Evolutionary conservation across 2,888 invertebrate species (phyloP).

Genomic region (Patella depressa): DNA sequence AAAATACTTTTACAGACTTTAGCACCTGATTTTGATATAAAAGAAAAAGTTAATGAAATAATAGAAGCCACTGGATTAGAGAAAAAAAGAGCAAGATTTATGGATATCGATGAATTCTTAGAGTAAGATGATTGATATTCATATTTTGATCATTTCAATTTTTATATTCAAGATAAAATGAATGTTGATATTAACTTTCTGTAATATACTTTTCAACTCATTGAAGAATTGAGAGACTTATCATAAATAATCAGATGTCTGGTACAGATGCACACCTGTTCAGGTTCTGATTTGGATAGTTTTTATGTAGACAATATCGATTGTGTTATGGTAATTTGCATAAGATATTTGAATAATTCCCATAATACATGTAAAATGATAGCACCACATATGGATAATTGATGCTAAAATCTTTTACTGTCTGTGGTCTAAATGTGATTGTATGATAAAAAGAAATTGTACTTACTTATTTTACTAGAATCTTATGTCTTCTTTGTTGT

Average conservation of each 20-base stretch:
- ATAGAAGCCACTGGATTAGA: conserved; percentile 80
- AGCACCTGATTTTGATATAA: conserved; percentile 83
- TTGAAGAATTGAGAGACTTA: no score
- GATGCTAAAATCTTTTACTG: no score
- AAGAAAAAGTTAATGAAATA: conserved; percentile 83
- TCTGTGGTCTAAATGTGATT: no score
- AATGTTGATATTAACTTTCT: not conserved
- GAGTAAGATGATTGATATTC: conserved; percentile 60
- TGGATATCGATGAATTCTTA: conserved; percentile 98
- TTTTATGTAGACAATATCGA: no score
- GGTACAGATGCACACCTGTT: no score
- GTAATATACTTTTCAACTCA: not conserved
- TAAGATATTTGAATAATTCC: no score
- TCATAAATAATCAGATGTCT: no score
- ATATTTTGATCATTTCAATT: not conserved
- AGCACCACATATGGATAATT: no score
- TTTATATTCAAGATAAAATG: no score
- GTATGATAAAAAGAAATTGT: not conserved
- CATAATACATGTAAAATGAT: no score
- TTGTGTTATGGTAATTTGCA: no score
- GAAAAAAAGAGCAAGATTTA: conserved; percentile 87
- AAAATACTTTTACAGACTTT: conserved; percentile 77
- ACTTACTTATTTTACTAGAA: conserved; percentile 16
- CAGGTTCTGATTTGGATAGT: no score
- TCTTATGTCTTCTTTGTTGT: conserved; percentile 32